phyloP scores from a whole-genome alignment of 2,888 invertebrate species.

The Ophioninae sp. region DNA sequence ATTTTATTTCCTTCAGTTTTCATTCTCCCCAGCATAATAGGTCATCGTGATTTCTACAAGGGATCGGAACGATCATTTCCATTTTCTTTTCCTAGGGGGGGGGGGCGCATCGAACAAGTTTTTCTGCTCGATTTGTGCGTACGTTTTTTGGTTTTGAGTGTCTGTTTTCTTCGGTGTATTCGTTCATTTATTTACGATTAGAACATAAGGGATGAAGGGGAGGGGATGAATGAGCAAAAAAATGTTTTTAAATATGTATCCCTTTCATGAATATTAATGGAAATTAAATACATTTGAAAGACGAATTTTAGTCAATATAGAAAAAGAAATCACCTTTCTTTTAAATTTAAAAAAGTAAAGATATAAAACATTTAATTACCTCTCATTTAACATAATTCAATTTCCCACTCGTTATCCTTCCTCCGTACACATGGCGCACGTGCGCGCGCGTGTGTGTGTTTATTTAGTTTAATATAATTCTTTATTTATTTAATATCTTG shows the following conservation, averaged over 20 bases:
- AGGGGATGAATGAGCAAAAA: conserved; percentile 58
- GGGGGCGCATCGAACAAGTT: conserved; percentile 29
- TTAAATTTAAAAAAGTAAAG: too few species aligned
- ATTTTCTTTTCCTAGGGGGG: conserved; percentile 18
- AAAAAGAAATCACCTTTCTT: too few species aligned
- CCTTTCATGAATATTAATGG: conserved; percentile 73
- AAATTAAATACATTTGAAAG: conserved; percentile 73
- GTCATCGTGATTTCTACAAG: conserved; percentile 37
- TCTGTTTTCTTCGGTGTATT: conserved; percentile 13
- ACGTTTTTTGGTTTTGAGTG: conserved; percentile 48
- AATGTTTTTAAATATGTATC: conserved; percentile 63
- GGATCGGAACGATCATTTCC: conserved; percentile 37
- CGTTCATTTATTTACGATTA: conserved; percentile 13
- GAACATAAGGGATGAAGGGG: conserved; percentile 32
- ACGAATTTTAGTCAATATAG: too few species aligned
- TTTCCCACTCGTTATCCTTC: conserved; percentile 71
- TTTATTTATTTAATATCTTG: conserved; percentile 70
- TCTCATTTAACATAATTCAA: too few species aligned
- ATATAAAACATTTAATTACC: too few species aligned
- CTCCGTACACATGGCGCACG: conserved; percentile 72
- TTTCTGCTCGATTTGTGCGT: conserved; percentile 57
- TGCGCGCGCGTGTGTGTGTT: conserved; percentile 49
- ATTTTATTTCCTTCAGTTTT: conserved; percentile 46
- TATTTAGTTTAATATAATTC: conserved; percentile 71
- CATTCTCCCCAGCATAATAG: conserved; percentile 35